Base-by-base conservation (phyloP, 2,888 invertebrate species). In the Pollenia angustigena region DNA sequence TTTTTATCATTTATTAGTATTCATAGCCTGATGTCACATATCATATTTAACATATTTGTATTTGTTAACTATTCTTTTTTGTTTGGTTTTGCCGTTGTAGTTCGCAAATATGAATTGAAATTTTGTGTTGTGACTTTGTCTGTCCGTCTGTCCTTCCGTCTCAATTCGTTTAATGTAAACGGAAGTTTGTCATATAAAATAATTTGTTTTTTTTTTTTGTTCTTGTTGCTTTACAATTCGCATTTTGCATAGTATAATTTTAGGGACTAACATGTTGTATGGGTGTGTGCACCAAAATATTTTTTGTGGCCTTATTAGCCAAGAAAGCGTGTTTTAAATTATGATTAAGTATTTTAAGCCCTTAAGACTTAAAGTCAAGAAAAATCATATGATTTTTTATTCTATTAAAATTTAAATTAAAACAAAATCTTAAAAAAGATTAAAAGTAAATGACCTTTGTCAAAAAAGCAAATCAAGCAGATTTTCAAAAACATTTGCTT, bases 1-100 rank as follows among this genome's bases (percentile, higher is more conserved):
- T 81, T 42, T 32, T 12, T 56, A 76, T 52, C 50, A 23, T 40
- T 3, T 89, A 91, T 91, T 91, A 90, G 91, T 91, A 91, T 91
- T 91, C 91, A 91, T 90, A 91, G 89, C 91, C 88, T 90, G 89
- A 90, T 90, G 89, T 89, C 89, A 90, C 89, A 90, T 89, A 91
- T 90, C 86, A 87, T 87, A 87, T 83, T 83, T 76, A 87, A 76
- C 87, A 89, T 88, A 87, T 88, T 85, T 88, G 83, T 87, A 75
- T 87, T 74, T 81, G 72, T 68, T 40, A 76, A 62, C 62, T 44
- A 50, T 11, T 18, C 32, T 32, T 64, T 9, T 12, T 66, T 76
- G 2, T 18, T 66, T 9, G 18, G 44, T 66, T 18, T 71, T 76
- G 14, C 32, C 44, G 48, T 52, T 72, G 12, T 16, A 14, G n/a